Base-by-base conservation (phyloP, 1,140 invertebrate genomes). In the Drosophila orena region DNA sequence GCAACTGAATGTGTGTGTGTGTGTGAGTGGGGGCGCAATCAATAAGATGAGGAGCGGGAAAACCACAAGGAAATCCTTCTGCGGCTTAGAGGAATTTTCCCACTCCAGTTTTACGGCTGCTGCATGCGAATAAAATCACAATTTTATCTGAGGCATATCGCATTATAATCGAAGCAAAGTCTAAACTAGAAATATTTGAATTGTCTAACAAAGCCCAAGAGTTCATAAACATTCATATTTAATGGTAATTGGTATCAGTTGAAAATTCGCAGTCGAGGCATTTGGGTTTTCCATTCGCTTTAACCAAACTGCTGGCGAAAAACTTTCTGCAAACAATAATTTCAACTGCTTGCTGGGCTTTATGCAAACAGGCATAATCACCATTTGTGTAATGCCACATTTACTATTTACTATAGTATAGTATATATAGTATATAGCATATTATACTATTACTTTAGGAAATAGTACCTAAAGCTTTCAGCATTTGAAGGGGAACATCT, bases 81-180 rank as follows among this genome's bases (percentile, higher is more conserved):
- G 64, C 44, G 44, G 64, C 64, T 68, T 66, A 53, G 15, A 8
- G 46, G 37, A 53, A 27, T 68, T 66, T 52, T 42, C 60, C 64
- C 27, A 55, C 34, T 24, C 44, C 42, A 68, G 6, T 54, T 47
- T 69, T 47, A 55, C 69, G 62, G 3, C 20, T 27, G 58, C 11
- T 30, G 58, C 20, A 20, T 10, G 17, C 24, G 34, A 68, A 70
- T 70, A 70, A 70, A 72, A 53, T 72, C 66, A 50, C 34, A 72
- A 60, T 46, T 52, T 72, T 60, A 72, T 72, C 68, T 58, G 30
- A 52, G 44, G 40, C 44, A 60, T 69, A 46, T 47, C 62, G 35
- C 27, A 68, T 40, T 24, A 53, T 46, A 46, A 66, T 66, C 61
- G 17, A 17, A 17, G 27, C n/a, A 10, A 1, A 34, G 40, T 4